These are phyloP conservation scores for Folsomia manolachei DNA, from an alignment of 2,888 invertebrate species.

Conservation along the genomic window DNA sequence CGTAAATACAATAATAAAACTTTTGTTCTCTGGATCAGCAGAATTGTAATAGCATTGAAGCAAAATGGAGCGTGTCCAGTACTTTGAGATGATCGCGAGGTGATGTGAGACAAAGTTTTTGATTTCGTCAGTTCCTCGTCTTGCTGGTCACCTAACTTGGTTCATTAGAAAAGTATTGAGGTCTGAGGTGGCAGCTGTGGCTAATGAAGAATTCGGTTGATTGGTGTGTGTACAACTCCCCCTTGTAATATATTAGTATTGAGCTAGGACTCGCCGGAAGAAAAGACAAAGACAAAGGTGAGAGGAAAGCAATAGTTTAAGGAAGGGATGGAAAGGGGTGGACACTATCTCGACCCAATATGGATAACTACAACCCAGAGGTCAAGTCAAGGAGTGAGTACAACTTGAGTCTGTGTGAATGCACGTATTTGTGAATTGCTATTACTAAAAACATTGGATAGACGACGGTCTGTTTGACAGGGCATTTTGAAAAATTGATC, in stretches of 20 bases:
- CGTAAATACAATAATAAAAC: no score
- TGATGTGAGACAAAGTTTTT: no score
- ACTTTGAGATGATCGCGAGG: no score
- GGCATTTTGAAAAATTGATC: conserved; percentile 50
- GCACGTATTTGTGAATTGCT: no score
- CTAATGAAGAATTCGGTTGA: conserved; percentile 22
- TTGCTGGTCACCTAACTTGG: no score
- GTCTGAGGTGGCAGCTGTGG: conserved; percentile 14
- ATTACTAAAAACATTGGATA: conserved; percentile 21
- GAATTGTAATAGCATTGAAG: no score
- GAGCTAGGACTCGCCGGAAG: conserved; percentile 27
- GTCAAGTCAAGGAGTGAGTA: no score
- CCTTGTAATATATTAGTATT: conserved; percentile 14
- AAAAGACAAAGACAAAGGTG: conserved; percentile 47
- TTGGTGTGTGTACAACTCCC: not conserved
- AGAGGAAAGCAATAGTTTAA: conserved; percentile 35
- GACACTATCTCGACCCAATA: conserved; percentile 45
- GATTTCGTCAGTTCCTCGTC: no score
- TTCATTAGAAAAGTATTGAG: conserved; percentile 6
- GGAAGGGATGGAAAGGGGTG: conserved; percentile 44
- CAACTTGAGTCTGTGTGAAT: no score
- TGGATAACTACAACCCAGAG: conserved; percentile 50
- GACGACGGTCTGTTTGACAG: conserved; percentile 28
- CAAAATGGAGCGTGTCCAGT: no score
- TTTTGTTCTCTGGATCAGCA: no score